Base-by-base conservation (phyloP, 2,797 vertebrate species). In the Tiaroga cobitis region DNA sequence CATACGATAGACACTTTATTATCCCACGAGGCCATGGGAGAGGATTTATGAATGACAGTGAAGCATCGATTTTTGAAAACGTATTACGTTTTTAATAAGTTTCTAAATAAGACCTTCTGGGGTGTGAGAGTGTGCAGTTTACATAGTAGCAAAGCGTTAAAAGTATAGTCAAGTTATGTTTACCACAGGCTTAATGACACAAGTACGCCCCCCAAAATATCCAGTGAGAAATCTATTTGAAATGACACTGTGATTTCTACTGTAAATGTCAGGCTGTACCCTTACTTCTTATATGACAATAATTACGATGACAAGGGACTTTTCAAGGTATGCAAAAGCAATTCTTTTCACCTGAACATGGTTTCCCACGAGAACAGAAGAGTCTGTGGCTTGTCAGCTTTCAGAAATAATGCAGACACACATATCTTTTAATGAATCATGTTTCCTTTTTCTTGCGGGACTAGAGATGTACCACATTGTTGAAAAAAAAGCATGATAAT, bases 301-400 rank as follows among this genome's bases (percentile, higher is more conserved):
- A 18, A 18, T 76, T 69, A 59, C 1, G 21, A 56, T 29, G n/a
- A 41, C 49, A 59, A 59, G n/a, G n/a, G 61, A 39, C 8, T 24
- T 84, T 84, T 78, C 18, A 56, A 68, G 46, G 37, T 68, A 54
- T 29, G 29, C 13, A 41, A 32, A 59, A 82, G 26, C 19, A 84
- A 39, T 67, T 8, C 24, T 51, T 54, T 67, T 41, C 54, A 75
- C 13, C 16, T 56, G 19, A 80, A 80, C 0, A 1, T 72, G 16
- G n/a, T 61, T 82, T 83, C 70, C 26, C 7, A 34, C 43, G 19
- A 75, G 70, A 65, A 83, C 8, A 49, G 70, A 24, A 54, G 5
- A 67, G 16, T 54, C n/a, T 69, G 82, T 56, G 82, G 73, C 32
- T 63, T 49, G 41, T 80, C 77, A 21, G 59, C 24, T 68, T 77